phyloP scores from a whole-genome alignment of 1,140 invertebrate genomes.

The Drosophila pachea region DNA sequence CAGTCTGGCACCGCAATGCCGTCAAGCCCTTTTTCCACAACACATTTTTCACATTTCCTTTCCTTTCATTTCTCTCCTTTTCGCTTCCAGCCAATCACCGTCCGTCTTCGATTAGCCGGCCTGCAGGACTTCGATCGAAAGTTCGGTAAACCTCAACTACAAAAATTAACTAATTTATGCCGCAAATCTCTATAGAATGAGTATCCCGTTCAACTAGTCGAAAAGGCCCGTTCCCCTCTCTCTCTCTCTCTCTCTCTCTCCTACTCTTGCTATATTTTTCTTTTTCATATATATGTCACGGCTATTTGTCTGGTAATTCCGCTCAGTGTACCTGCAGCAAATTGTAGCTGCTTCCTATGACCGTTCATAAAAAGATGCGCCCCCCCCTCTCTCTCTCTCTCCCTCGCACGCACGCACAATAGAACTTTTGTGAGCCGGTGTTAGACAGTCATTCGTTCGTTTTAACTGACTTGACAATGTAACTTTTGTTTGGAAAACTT shows the following conservation, averaged over 20 bases:
- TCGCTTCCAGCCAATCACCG: too few relatives aligned
- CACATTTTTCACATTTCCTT: slow-evolving; percentile 12
- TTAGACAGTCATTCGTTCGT: slow-evolving; percentile 32
- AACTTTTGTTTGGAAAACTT: slow-evolving; percentile 46
- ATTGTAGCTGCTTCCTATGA: slow-evolving; percentile 9
- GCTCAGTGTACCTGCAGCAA: slow-evolving; percentile 8
- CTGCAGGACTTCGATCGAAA: too few relatives aligned
- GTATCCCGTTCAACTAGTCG: too few relatives aligned
- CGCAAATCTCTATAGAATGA: too few relatives aligned
- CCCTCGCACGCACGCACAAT: neutral
- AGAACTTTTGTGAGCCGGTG: neutral
- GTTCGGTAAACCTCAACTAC: too few relatives aligned
- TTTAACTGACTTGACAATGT: slow-evolving; percentile 44
- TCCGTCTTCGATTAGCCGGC: too few relatives aligned
- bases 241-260: neutral
- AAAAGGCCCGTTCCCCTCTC: neutral
- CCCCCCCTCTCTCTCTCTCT: neutral
- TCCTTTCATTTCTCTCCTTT: neutral
- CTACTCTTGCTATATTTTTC: neutral
- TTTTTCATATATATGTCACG: neutral
- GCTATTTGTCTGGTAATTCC: neutral
- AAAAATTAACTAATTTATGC: too few relatives aligned
- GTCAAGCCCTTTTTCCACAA: neutral
- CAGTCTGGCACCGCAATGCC: neutral
- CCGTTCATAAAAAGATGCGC: slow-evolving; percentile 3